Percentiles rank a stretch among this genome's conserved stretches.
Evolutionary conservation across 2,888 invertebrate genomes (phyloP).

Genomic region (Crematogaster levior): DNA sequence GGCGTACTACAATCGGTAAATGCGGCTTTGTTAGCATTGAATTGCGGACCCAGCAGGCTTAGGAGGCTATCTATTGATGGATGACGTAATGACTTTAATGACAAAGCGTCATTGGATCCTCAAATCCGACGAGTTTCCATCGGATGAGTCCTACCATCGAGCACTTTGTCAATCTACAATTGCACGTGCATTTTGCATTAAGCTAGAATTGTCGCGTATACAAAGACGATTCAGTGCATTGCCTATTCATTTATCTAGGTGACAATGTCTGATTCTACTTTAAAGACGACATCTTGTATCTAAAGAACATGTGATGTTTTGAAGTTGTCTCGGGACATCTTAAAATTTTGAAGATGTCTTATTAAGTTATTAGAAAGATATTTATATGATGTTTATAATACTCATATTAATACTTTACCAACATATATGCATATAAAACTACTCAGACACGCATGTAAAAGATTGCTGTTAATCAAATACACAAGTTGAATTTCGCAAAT

Average conservation of each 20-base stretch:
- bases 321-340: background rate
- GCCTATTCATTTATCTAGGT: background rate
- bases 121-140: slow-evolving; percentile 44
- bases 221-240: slow-evolving; percentile 17
- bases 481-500: background rate
- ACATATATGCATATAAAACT: background rate
- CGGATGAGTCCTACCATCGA: slow-evolving; percentile 49
- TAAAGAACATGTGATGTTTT: background rate
- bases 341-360: background rate
- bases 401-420: background rate
- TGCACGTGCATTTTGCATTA: slow-evolving; percentile 51
- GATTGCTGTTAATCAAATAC: background rate
- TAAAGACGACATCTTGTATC: background rate
- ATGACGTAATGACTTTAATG: slow-evolving; percentile 60
- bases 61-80: slow-evolving; percentile 38
- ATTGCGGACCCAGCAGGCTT: slow-evolving; percentile 52
- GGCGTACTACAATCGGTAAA: slow-evolving; percentile 62
- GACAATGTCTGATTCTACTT: background rate
- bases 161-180: slow-evolving; percentile 50
- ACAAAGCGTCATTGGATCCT: slow-evolving; percentile 44
- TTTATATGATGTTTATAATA: no score
- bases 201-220: slow-evolving; percentile 34
- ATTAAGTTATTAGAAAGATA: background rate
- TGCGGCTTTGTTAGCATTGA: slow-evolving; percentile 66
- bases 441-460: background rate